Percentiles rank a stretch among this genome's conserved stretches.
These are phyloP conservation scores for Ciona savignyi DNA, from an alignment of 23 tunicate species.

Conservation along the genomic window DNA sequence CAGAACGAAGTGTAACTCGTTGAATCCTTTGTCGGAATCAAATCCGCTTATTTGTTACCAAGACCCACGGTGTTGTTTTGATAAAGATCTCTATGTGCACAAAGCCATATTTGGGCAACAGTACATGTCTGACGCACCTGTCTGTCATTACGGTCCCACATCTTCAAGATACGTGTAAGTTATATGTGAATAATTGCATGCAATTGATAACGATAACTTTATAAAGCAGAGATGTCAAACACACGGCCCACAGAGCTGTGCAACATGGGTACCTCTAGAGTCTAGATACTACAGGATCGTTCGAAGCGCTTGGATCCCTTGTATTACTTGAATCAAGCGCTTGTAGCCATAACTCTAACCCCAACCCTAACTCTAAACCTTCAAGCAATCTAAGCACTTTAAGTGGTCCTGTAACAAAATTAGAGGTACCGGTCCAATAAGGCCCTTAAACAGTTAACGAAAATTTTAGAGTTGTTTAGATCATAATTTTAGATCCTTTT, in stretches of 20 bases:
- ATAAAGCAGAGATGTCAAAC: too few relatives aligned
- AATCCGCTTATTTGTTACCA: slow-evolving; percentile 45
- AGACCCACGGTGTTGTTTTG: slow-evolving; percentile 88
- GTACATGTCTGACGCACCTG: slow-evolving; percentile 66
- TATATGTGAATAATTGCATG: too few relatives aligned
- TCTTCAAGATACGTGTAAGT: slow-evolving; percentile 36
- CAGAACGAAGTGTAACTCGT: slow-evolving; percentile 47
- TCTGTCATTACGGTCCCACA: slow-evolving; percentile 87
- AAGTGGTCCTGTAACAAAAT: too few relatives aligned
- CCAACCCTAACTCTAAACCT: neutral
- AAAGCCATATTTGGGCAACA: slow-evolving; percentile 56
- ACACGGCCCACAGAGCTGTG: too few relatives aligned
- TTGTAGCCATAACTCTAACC: neutral
- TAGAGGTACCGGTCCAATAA: too few relatives aligned
- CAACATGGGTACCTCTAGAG: neutral
- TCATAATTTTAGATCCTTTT: too few relatives aligned
- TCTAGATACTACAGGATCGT: too few relatives aligned
- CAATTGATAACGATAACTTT: too few relatives aligned
- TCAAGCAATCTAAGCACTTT: too few relatives aligned
- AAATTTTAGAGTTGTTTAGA: too few relatives aligned
- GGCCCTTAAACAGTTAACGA: too few relatives aligned
- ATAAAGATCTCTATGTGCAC: slow-evolving; percentile 54
- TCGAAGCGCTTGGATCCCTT: too few relatives aligned
- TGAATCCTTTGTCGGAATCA: slow-evolving; percentile 31
- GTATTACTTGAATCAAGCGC: neutral